Base-by-base conservation (phyloP, 2,888 invertebrate genomes). In the Lobophora halterata region DNA sequence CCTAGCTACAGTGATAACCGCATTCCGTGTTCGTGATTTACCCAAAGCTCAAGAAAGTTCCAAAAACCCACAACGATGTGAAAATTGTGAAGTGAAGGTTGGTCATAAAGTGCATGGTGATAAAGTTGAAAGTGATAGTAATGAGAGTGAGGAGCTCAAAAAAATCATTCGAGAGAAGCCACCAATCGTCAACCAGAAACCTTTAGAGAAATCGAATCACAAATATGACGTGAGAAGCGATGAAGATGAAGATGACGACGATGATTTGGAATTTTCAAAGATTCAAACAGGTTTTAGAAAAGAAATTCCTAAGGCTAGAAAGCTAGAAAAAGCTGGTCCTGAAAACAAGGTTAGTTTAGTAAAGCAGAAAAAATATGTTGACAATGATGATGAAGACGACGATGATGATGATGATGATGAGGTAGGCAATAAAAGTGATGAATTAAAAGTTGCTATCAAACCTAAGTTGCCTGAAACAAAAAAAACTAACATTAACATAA, bases 1-100 rank as follows among this genome's bases (percentile, higher is more conserved):
- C 71, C 76, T 87, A 69, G 82, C 79, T 52, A 78, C 86, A 76
- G 85, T 86, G 75, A 82, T 85, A 75, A 83, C 79, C 69, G 88
- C 88, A 75, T 88, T 88, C 76, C 88, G 88, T 58, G 70, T 88
- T 52, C 86, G 88, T 52, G 83, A 86, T 65, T 65, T 80, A 61
- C 80, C 81, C 43, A 83, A 76, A 71, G 58, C 53, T 49, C 56
- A 48, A 46, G 53, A 53, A 36, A 46, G 32, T 44, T 61, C 41
- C 49, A 75, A 71, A 61, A 75, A 67, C 56, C 71, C 55, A 39
- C 53, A 68, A 54, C 76, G 70, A 62, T 85, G 83, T 78, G 81
- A 80, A 41, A 61, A 73, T 54, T 85, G 85, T 81, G 81, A 80
- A 64, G 77, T 73, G 62, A 77, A 76, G 65, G 67, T 71, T 55